Base-by-base conservation (phyloP, 2,113 vertebrate species). In the Thunnus thynnus region DNA sequence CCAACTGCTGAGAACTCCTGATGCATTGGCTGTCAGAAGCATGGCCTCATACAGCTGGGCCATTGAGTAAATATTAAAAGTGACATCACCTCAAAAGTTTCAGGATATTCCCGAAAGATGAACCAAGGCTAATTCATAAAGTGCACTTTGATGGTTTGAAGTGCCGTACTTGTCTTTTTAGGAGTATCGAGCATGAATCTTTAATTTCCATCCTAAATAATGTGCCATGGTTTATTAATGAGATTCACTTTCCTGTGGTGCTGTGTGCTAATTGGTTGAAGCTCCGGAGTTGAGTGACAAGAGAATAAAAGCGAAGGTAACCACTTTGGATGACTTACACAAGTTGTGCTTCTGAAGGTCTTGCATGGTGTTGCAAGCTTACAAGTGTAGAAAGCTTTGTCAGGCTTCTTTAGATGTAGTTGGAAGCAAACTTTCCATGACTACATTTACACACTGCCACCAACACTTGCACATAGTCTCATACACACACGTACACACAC, bases 121-220 rank as follows among this genome's bases (percentile, higher is more conserved):
- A 84, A 67, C 46, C 54, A 16, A 48, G 60, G 36, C 51, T 63
- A 47, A 90, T 80, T 90, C 76, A 72, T 67, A 51, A 89, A 86
- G 89, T 83, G 82, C 79, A 82, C 67, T 70, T 76, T 80, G 68
- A 80, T 71, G 82, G 66, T 66, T 71, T 69, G 27, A 85, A 81
- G 72, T 71, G 58, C 44, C 64, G 20, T 25, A 50, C 78, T 86
- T 68, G 74, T 80, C 68, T 82, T 87, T 90, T 82, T 58, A 64
- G 58, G 78, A 77, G 67, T 73, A 72, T 71, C 16, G 13, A 48
- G 70, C 84, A 89, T 90, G 48, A 84, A 89, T 92, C 46, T 90
- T 94, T 93, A 1, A 94, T 89, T 80, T 80, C 71, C 62, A 68
- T 83, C 77, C 62, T 86, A 91, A 89, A 94, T 87, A 92, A 91